phyloP scores from a whole-genome alignment of 2,888 invertebrate genomes.

The Dexiosoma caninum region DNA sequence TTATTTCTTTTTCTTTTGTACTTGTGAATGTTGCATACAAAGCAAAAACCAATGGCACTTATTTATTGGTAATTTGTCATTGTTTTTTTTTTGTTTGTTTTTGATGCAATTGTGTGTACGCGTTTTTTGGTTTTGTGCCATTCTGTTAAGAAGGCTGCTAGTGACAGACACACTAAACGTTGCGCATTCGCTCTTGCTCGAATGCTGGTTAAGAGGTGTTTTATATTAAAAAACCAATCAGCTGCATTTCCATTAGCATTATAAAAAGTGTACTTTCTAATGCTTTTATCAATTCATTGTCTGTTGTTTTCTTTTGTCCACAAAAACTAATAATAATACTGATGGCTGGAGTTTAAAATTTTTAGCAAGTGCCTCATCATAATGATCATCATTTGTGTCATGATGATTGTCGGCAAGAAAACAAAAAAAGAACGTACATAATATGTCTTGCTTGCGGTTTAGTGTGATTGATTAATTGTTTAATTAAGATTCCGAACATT shows the following conservation, averaged over 20 bases:
- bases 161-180: not conserved
- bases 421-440: not conserved
- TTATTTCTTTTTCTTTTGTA: not conserved
- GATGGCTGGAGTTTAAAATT: conserved; percentile 37
- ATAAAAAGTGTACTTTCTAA: conserved; percentile 57
- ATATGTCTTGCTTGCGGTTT: not conserved
- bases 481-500: conserved; percentile 61
- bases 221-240: conserved; percentile 43
- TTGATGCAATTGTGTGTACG: conserved; percentile 12
- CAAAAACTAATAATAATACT: not conserved
- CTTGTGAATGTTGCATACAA: conserved; percentile 15
- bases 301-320: conserved; percentile 32
- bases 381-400: conserved; percentile 9
- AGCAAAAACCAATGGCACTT: conserved; percentile 46
- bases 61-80: conserved; percentile 62
- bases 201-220: not conserved
- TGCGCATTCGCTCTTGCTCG: not conserved
- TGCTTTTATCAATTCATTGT: conserved; percentile 46
- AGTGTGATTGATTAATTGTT: conserved; percentile 63
- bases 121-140: not conserved
- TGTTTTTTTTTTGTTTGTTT: conserved; percentile 22
- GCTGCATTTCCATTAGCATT: conserved; percentile 59
- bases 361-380: conserved; percentile 23
- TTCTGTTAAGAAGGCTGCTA: conserved; percentile 25
- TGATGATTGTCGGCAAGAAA: conserved; percentile 8